Conservation (phyloP, 2,113 vertebrate genomes). For the Nanorana parkeri region DNA sequence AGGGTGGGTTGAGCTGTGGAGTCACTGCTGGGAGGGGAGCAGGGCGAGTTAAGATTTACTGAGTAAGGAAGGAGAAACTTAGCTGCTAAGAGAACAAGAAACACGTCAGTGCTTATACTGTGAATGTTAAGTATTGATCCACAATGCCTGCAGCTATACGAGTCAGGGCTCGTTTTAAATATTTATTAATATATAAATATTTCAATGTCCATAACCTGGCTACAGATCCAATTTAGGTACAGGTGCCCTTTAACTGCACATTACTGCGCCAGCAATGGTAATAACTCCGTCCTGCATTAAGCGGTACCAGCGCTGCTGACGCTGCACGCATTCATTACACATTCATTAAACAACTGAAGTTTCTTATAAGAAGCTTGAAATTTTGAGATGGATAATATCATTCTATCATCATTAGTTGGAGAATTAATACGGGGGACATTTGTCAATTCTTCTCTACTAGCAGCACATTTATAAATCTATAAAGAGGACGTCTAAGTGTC, state of each 20-base stretch:
- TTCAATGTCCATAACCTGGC: too few species aligned
- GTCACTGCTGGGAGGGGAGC: too few species aligned
- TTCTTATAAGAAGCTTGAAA: not conserved
- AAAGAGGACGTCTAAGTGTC: slow-evolving; percentile 56
- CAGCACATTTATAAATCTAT: slow-evolving; percentile 66
- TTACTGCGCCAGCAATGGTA: not conserved
- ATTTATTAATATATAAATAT: too few species aligned
- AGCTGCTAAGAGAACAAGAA: too few species aligned
- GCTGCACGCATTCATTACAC: not conserved
- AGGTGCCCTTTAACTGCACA: not conserved
- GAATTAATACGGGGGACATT: slow-evolving; percentile 54
- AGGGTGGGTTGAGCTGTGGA: too few species aligned
- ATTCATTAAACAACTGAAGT: not conserved
- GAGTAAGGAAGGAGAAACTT: too few species aligned
- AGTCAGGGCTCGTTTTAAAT: too few species aligned
- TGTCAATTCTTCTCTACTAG: slow-evolving; percentile 58
- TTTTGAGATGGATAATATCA: slow-evolving; percentile 23
- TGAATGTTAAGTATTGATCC: too few species aligned
- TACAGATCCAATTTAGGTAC: too few species aligned
- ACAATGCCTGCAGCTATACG: too few species aligned
- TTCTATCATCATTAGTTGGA: slow-evolving; percentile 49
- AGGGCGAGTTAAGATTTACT: too few species aligned
- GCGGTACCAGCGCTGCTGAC: not conserved
- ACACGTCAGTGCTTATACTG: too few species aligned
- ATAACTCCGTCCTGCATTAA: slow-evolving; percentile 1